Evolutionary conservation across 2,888 invertebrate genomes (phyloP), one percentile per base, ranked within the genome.

Genomic region (Lordiphosa andalusiaca): DNA sequence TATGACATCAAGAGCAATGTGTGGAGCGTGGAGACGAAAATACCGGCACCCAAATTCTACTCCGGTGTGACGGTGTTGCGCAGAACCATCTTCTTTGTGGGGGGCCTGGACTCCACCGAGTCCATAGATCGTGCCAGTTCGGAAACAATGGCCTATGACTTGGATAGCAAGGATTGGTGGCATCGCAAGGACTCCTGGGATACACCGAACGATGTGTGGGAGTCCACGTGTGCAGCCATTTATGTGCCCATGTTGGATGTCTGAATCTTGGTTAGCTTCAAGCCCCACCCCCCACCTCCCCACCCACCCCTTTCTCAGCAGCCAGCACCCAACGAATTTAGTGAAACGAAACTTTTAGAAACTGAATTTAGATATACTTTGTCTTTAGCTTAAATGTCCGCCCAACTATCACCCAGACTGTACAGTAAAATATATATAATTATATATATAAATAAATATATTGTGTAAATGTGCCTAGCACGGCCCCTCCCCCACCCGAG

Each of bases 171-270:
- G 66, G 86, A 89, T 10, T 94, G 94, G 94, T 94, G 94, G 93
- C 91, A 91, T 5, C 76, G 80, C 25, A 83, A 84, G 36, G 91
- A 91, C 7, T 91, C 91, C n/a, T 91, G 92, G 69, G 91, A 92
- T 63, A 92, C 93, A 83, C 92, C 93, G 0, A 92, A 92, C 73
- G 92, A 93, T 76, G 91, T 93, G 57, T 94, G 94, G 94, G 94
- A 94, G 82, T 93, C 94, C 73, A 91, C 92, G 1, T 93, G 93
- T 82, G 93, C 92, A 44, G 91, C 92, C 25, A 89, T 94, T 54
- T 93, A 93, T 86, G 91, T 94, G 71, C 94, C 94, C 40, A 91
- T 64, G 16, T 63, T 42, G n/a, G 72, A 65, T 38, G 44, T 71
- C 50, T 73, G 55, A 47, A 49, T 12, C 19, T 12, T 1, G 6